phyloP scores from a whole-genome alignment of 2,797 vertebrate species.

The Pseudochaenichthys georgianus region DNA sequence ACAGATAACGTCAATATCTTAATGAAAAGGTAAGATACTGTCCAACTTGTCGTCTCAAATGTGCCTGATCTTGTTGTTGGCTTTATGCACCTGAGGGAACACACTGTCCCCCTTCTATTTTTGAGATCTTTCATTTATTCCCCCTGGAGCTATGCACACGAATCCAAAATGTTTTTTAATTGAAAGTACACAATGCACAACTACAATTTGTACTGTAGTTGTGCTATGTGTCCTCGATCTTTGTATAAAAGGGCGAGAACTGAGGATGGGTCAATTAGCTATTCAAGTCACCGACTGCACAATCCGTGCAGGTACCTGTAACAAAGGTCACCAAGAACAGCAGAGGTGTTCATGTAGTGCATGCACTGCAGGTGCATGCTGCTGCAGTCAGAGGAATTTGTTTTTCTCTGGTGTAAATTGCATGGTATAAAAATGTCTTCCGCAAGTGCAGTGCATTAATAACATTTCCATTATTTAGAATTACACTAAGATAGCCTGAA shows the following conservation, averaged over 20 bases:
- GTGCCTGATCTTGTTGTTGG: neutral
- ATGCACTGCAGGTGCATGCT: neutral
- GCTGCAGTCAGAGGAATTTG: neutral
- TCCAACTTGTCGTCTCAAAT: neutral
- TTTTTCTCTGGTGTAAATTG: constrained; percentile 1
- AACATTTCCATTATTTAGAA: neutral
- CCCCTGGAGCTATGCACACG: neutral
- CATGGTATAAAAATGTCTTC: neutral
- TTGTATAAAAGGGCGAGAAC: neutral
- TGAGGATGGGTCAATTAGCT: neutral
- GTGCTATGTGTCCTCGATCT: neutral
- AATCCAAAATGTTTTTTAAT: neutral
- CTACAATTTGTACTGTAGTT: neutral
- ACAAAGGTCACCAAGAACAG: constrained; percentile 32
- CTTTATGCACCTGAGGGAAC: neutral
- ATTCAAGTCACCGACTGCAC: constrained; percentile 8
- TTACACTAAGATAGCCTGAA: neutral
- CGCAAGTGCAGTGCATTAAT: neutral
- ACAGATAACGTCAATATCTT: neutral
- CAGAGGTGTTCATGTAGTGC: constrained; percentile 20
- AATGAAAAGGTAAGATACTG: neutral
- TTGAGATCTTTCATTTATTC: neutral
- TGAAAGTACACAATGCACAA: neutral
- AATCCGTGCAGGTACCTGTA: constrained; percentile 6
- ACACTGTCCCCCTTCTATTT: neutral